Percentiles rank a stretch among this genome's conserved stretches.
These are phyloP conservation scores for Cistogaster globosa DNA, from an alignment of 2,888 invertebrate species.

Conservation along the genomic window DNA sequence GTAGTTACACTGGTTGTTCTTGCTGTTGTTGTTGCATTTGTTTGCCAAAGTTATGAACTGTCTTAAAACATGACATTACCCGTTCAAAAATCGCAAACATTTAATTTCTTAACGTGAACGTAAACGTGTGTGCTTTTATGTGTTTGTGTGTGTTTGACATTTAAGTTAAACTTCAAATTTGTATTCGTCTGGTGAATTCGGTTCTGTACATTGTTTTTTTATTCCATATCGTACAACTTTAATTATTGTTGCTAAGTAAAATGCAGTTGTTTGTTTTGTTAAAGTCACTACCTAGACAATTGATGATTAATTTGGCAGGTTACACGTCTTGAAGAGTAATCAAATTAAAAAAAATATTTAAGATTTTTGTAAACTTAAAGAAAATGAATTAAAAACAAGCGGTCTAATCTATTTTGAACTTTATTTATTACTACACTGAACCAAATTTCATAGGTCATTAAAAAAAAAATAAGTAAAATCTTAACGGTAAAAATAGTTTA, in stretches of 20 bases:
- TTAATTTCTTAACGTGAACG: not conserved
- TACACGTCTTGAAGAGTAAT: too few relatives aligned
- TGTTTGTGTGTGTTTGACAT: not conserved
- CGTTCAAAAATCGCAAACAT: constrained; percentile 56
- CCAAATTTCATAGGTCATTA: too few relatives aligned
- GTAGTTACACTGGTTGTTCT: not conserved
- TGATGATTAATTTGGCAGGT: too few relatives aligned
- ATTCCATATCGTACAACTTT: constrained; percentile 36
- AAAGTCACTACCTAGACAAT: not conserved
- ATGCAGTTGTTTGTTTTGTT: constrained; percentile 22
- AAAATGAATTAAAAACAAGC: too few relatives aligned
- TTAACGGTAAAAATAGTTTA: too few relatives aligned
- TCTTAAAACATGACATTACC: constrained; percentile 65
- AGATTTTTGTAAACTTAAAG: too few relatives aligned
- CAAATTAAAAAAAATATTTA: too few relatives aligned
- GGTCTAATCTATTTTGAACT: not conserved
- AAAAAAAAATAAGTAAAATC: too few relatives aligned
- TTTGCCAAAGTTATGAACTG: constrained; percentile 67
- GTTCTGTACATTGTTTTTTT: constrained; percentile 16
- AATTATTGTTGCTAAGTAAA: constrained; percentile 28
- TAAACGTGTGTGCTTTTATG: not conserved
- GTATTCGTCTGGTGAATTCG: constrained; percentile 19
- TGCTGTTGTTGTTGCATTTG: constrained; percentile 4
- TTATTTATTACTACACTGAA: not conserved
- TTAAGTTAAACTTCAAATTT: constrained; percentile 52